These are phyloP conservation scores for Thumatha senex DNA, from an alignment of 2,888 invertebrate genomes.

Conservation along the genomic window DNA sequence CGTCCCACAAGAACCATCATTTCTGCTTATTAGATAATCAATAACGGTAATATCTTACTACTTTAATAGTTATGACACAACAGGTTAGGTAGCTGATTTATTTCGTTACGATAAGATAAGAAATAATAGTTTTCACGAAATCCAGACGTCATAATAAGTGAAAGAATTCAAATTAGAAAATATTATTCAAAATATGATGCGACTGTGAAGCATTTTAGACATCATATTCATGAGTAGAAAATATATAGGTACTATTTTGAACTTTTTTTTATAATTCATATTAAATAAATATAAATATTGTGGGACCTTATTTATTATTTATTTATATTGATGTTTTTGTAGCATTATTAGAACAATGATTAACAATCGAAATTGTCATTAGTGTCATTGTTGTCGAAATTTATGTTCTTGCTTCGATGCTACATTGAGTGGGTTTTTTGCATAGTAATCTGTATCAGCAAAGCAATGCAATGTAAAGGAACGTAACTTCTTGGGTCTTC, in stretches of 20 bases:
- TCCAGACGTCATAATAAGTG: conserved; percentile 29
- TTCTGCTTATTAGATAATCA: conserved; percentile 61
- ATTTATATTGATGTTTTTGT: no score
- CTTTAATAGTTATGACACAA: conserved; percentile 38
- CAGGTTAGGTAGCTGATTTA: conserved; percentile 35
- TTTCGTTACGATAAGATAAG: conserved; percentile 28
- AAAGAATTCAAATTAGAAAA: conserved; percentile 32
- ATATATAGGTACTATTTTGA: conserved; percentile 1
- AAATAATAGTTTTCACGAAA: conserved; percentile 32
- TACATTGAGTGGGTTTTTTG: no score
- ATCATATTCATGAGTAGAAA: conserved; percentile 14
- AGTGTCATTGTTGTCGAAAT: no score
- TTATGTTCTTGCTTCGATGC: no score
- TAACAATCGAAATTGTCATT: no score
- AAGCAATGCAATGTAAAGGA: no score
- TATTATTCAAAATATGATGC: conserved; percentile 14
- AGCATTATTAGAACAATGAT: no score
- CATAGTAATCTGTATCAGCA: no score
- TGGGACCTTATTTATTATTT: no score
- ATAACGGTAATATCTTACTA: conserved; percentile 43
- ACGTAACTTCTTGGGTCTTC: no score
- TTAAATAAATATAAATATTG: no score
- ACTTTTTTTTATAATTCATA: no score
- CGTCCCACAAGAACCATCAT: conserved; percentile 62
- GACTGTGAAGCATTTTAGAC: conserved; percentile 20